Percentiles rank a stretch among this genome's conserved stretches.
Evolutionary conservation across 2,113 vertebrate genomes (phyloP).

Genomic region (Bucco capensis): DNA sequence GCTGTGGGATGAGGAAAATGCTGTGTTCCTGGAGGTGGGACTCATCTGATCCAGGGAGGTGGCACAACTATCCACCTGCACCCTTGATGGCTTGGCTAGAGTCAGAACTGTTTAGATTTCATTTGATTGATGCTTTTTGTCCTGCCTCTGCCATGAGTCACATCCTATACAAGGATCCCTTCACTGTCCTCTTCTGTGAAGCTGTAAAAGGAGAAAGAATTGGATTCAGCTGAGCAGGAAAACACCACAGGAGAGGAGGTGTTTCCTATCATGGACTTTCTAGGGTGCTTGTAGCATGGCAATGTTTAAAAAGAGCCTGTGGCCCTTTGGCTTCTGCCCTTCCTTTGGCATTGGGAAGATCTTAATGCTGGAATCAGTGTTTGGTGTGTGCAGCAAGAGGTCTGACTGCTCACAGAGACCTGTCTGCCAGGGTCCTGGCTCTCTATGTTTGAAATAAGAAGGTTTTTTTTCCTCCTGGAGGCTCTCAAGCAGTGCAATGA

Average conservation of each 20-base stretch:
- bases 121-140: not conserved
- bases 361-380: not conserved
- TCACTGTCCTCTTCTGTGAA: not conserved
- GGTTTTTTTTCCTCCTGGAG: not conserved
- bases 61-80: not conserved
- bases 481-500: not conserved
- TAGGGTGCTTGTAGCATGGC: not conserved
- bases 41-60: not conserved
- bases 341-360: not conserved
- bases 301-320: not conserved
- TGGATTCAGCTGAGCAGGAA: not conserved
- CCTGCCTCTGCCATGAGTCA: not conserved
- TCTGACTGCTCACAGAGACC: not conserved
- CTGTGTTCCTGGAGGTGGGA: fast-evolving
- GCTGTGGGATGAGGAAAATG: not conserved
- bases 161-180: not conserved
- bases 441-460: not conserved
- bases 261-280: not conserved
- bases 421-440: not conserved
- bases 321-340: not conserved
- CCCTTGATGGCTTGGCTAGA: not conserved
- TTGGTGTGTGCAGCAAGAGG: not conserved
- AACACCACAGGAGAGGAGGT: not conserved
- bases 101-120: not conserved
- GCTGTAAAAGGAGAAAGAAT: not conserved